A percentile compares a stretch with the other conserved stretches of the same genome.
These are phyloP conservation scores for Dermatophagoides farinae DNA, from an alignment of 1,140 invertebrate genomes.

Conservation along the genomic window DNA sequence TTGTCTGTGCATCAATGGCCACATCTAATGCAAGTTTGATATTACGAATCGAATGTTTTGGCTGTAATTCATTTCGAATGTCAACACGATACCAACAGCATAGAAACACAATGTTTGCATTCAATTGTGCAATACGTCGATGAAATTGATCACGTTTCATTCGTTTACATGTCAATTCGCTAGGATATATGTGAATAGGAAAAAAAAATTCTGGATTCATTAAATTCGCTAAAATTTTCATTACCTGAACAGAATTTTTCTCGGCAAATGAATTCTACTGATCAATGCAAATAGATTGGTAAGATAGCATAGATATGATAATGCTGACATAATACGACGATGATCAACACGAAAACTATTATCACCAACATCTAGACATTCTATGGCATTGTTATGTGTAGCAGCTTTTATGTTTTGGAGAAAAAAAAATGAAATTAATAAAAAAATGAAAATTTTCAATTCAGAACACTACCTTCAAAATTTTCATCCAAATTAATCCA, in stretches of 20 bases:
- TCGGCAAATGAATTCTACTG: slow-evolving; percentile 49
- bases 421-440: background rate
- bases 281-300: slow-evolving; percentile 53
- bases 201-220: slow-evolving; percentile 15
- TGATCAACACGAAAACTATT: slow-evolving; percentile 37
- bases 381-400: background rate
- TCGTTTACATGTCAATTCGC: slow-evolving; percentile 49
- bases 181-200: slow-evolving; percentile 29
- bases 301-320: slow-evolving; percentile 58
- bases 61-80: slow-evolving; percentile 34
- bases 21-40: slow-evolving; percentile 30
- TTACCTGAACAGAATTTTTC: slow-evolving; percentile 49
- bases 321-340: slow-evolving; percentile 49
- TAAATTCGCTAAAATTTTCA: slow-evolving; percentile 5
- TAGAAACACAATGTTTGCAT: slow-evolving; percentile 56
- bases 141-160: slow-evolving; percentile 47
- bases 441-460: background rate
- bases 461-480: background rate
- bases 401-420: background rate
- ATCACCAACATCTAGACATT: slow-evolving; percentile 25
- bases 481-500: slow-evolving; percentile 8
- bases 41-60: slow-evolving; percentile 49
- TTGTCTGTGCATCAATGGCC: too few relatives aligned
- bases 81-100: slow-evolving; percentile 56
- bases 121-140: slow-evolving; percentile 48